phyloP scores from a whole-genome alignment of 2,113 vertebrate species.

The Sylvicapra grimmia region DNA sequence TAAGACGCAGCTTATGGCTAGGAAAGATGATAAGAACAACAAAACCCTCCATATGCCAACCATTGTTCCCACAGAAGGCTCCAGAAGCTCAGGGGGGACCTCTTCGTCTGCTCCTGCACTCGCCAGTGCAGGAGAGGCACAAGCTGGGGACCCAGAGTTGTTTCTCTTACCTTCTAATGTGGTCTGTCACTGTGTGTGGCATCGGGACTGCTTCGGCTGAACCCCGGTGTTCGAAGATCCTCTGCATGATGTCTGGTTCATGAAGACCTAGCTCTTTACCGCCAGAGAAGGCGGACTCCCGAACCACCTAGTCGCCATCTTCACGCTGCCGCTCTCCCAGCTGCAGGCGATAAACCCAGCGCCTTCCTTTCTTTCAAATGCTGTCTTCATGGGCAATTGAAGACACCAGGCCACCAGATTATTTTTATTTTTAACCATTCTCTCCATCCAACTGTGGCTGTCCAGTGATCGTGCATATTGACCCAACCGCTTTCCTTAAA shows the following conservation, averaged over 20 bases:
- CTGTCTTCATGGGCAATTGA: neutral
- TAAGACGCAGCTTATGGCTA: neutral
- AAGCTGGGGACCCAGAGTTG: rapidly evolving
- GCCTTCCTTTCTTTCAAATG: neutral
- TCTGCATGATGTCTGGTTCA: neutral
- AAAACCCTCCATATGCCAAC: neutral
- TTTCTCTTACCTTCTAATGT: neutral
- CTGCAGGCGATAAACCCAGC: neutral
- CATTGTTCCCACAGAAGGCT: neutral
- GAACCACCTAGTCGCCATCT: neutral
- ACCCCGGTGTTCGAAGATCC: too few species aligned
- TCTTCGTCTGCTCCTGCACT: neutral
- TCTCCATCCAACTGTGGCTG: neutral
- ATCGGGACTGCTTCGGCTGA: neutral
- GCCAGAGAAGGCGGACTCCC: rapidly evolving
- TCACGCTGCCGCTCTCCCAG: neutral
- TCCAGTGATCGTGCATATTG: neutral
- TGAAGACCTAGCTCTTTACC: neutral
- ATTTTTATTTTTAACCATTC: neutral
- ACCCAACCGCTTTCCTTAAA: neutral
- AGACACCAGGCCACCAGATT: neutral
- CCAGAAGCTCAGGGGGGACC: neutral
- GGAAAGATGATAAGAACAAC: neutral
- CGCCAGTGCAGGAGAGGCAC: neutral
- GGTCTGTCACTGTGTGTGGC: neutral